Conservation (phyloP, 2,888 invertebrate genomes). For the Balanococcus diminutus region DNA sequence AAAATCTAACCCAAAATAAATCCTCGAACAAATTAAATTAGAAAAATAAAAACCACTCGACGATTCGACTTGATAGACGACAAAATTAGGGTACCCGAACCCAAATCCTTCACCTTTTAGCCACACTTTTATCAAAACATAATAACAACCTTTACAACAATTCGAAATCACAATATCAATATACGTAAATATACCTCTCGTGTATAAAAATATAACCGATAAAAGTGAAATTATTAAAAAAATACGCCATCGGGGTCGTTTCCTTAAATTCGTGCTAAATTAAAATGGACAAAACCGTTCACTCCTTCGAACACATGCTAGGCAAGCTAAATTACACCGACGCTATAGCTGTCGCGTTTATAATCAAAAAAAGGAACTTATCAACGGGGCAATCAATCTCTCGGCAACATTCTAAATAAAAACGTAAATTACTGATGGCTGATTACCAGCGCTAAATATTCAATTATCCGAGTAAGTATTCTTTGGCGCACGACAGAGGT, state of each 20-base stretch:
- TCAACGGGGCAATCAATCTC: neutral
- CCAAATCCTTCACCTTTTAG: neutral
- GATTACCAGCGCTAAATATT: neutral
- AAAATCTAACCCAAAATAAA: no score
- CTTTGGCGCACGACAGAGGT: neutral
- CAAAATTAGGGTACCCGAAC: no score
- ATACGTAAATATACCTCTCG: neutral
- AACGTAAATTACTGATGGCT: slow-evolving; percentile 3
- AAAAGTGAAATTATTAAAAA: slow-evolving; percentile 6
- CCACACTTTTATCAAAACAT: neutral
- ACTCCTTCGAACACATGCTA: slow-evolving; percentile 12
- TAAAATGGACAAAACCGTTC: slow-evolving; percentile 6
- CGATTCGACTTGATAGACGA: no score
- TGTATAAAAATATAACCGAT: neutral
- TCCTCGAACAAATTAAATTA: no score
- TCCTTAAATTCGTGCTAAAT: neutral
- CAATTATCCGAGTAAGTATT: neutral
- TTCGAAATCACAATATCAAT: neutral
- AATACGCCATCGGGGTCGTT: neutral
- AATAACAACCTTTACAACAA: neutral
- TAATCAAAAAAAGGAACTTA: slow-evolving; percentile 11
- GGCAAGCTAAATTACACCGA: neutral
- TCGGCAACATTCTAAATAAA: neutral
- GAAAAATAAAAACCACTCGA: no score
- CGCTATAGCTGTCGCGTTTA: neutral